Conservation (phyloP, 2,113 vertebrate species). For the Python bivittatus region DNA sequence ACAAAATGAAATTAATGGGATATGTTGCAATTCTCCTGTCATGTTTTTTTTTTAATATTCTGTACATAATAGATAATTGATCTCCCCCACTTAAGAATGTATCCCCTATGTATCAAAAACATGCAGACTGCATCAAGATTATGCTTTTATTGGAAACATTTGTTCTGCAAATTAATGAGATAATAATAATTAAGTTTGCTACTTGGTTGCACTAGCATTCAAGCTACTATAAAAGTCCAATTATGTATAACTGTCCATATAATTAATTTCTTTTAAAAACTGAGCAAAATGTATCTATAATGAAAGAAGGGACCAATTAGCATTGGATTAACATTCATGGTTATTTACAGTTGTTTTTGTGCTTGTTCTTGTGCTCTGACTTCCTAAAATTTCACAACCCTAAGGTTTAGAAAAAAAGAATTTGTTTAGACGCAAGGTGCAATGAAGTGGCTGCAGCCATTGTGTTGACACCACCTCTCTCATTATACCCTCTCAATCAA, state of each 20-base stretch:
- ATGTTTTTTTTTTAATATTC: constrained; percentile 48
- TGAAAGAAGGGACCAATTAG: constrained; percentile 98
- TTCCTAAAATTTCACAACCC: constrained; percentile 91
- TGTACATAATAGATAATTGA: constrained; percentile 66
- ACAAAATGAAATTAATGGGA: constrained; percentile 48
- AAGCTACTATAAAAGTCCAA: constrained; percentile 69
- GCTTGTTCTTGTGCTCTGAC: constrained; percentile 96
- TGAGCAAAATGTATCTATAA: constrained; percentile 86
- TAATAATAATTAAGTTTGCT: constrained; percentile 67
- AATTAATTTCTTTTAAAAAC: constrained; percentile 73
- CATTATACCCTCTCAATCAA: constrained; percentile 99
- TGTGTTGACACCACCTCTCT: constrained; percentile 99
- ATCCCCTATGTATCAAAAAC: constrained; percentile 56
- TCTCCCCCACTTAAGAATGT: constrained; percentile 53
- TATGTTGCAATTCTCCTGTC: constrained; percentile 55
- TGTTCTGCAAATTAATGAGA: constrained; percentile 58
- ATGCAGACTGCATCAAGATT: constrained; percentile 50
- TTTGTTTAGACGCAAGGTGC: constrained; percentile 97
- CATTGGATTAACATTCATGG: constrained; percentile 99
- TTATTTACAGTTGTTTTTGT: constrained; percentile 99
- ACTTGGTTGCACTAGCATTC: constrained; percentile 58
- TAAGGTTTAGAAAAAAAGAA: constrained; percentile 90
- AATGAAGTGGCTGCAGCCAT: constrained; percentile 96
- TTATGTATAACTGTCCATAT: constrained; percentile 68
- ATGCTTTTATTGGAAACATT: constrained; percentile 52